phyloP scores from a whole-genome alignment of 2,797 vertebrate genomes.

The Chaetodon trifasciatus region DNA sequence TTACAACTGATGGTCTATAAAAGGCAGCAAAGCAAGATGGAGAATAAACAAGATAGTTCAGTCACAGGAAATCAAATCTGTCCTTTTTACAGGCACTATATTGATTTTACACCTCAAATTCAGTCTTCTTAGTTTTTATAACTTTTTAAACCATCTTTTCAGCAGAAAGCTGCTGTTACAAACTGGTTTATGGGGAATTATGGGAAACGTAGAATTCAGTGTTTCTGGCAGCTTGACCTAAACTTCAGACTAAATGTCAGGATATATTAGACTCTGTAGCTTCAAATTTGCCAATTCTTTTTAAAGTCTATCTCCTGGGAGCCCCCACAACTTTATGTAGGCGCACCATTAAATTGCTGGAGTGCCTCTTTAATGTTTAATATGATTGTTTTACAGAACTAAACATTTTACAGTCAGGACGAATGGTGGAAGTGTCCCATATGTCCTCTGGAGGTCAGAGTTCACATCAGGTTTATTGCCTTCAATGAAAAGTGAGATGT shows the following conservation, averaged over 20 bases:
- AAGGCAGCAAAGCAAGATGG: not conserved
- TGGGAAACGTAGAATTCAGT: not conserved
- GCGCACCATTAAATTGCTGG: not conserved
- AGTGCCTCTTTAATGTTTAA: conserved; percentile 29
- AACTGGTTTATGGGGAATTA: not conserved
- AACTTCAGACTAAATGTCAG: not conserved
- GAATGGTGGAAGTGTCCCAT: conserved; percentile 20
- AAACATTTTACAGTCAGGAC: conserved; percentile 35
- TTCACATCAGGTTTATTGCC: conserved; percentile 50
- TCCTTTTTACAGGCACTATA: not conserved
- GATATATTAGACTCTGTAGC: not conserved
- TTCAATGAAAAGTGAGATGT: conserved; percentile 57
- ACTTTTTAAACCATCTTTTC: not conserved
- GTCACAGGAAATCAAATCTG: not conserved
- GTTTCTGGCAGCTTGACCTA: no score
- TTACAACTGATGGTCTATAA: not conserved
- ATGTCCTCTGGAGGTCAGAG: conserved; percentile 42
- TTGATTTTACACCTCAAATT: not conserved
- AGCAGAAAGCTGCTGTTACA: not conserved
- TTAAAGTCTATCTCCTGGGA: conserved; percentile 3
- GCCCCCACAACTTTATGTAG: not conserved
- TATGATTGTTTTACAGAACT: conserved; percentile 23
- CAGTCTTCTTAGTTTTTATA: not conserved
- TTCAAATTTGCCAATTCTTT: not conserved
- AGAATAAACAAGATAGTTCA: not conserved